A percentile compares a stretch with the other conserved stretches of the same genome.
These are phyloP conservation scores for Otus scops DNA, from an alignment of 2,797 vertebrate genomes.

Conservation along the genomic window DNA sequence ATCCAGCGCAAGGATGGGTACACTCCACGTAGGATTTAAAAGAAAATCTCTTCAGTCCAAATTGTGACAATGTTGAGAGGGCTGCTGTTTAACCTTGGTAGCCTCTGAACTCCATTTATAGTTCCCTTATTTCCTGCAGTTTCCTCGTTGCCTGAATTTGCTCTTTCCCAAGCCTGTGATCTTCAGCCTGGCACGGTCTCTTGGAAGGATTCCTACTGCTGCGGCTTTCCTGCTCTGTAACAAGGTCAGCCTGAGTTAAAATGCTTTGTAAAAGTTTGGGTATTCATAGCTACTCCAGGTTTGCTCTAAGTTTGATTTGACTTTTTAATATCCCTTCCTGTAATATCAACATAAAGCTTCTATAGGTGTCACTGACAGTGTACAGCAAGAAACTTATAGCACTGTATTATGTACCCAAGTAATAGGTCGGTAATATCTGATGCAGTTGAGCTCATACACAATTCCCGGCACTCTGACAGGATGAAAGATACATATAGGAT, in stretches of 20 bases:
- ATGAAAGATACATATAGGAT: neutral
- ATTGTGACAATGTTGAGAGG: neutral
- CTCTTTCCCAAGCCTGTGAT: neutral
- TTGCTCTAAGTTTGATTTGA: neutral
- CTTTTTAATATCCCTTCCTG: neutral
- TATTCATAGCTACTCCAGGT: neutral
- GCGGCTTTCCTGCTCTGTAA: neutral
- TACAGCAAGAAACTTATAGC: neutral
- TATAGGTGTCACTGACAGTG: neutral
- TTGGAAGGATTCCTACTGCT: neutral
- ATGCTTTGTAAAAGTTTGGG: no score
- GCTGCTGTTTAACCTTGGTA: neutral
- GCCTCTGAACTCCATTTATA: neutral
- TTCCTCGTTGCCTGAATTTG: neutral
- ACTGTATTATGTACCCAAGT: fast-evolving
- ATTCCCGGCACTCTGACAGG: neutral
- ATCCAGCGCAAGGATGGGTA: neutral
- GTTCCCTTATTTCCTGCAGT: fast-evolving
- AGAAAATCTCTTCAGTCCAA: neutral
- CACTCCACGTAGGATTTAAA: neutral
- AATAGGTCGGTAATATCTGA: neutral
- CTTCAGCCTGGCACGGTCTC: neutral
- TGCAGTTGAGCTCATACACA: neutral
- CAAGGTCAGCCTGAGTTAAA: neutral
- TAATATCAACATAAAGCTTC: neutral